Percentiles rank a stretch among this genome's conserved stretches.
Evolutionary conservation across 2,797 vertebrate genomes (phyloP).

Genomic region (Ctenosaura bakeri): DNA sequence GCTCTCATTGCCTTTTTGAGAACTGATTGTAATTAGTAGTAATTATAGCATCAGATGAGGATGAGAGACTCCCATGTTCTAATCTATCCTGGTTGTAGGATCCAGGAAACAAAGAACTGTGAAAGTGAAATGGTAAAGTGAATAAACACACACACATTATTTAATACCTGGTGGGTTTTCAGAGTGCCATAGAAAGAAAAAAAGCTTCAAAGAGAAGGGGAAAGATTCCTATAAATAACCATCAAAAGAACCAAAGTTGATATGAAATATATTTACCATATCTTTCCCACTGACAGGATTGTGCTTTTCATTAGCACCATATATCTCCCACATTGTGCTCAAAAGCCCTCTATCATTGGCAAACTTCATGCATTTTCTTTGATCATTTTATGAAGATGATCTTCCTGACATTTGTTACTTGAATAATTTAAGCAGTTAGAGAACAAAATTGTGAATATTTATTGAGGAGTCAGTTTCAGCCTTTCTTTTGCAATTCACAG

Average conservation of each 20-base stretch:
- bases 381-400: background rate
- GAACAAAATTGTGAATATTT: too few species aligned
- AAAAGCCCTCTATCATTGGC: slow-evolving; percentile 9
- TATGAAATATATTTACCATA: background rate
- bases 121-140: background rate
- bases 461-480: too few species aligned
- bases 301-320: background rate
- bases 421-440: background rate
- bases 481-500: too few species aligned
- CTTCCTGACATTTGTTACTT: too few species aligned
- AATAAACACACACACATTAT: background rate
- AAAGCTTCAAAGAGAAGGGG: too few species aligned
- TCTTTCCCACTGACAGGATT: background rate
- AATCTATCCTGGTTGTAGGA: background rate
- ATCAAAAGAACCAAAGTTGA: slow-evolving; percentile 12
- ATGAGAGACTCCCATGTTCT: background rate
- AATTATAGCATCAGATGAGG: background rate
- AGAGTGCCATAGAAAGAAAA: too few species aligned
- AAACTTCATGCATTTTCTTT: background rate
- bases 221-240: too few species aligned
- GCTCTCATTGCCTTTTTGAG: background rate
- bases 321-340: slow-evolving; percentile 18
- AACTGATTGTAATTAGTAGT: background rate
- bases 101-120: background rate
- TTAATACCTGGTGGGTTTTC: too few species aligned